Evolutionary conservation across 2,113 vertebrate species (phyloP).

Genomic region (Casuarius casuarius): DNA sequence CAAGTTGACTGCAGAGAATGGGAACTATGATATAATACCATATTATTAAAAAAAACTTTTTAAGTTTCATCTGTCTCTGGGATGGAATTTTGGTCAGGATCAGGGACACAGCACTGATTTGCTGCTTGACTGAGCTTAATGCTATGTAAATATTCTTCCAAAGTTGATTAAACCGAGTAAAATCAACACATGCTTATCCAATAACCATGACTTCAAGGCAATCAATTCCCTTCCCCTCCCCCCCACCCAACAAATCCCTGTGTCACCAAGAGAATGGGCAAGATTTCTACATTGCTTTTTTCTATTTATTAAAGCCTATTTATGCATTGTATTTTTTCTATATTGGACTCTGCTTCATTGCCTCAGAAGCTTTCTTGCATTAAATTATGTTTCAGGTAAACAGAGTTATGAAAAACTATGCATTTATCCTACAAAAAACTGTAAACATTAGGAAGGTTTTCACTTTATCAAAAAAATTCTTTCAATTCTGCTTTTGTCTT

Average conservation of each 20-base stretch:
- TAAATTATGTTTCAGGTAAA: background rate
- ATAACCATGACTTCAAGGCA: background rate
- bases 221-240: background rate
- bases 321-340: background rate
- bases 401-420: background rate
- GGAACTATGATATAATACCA: background rate
- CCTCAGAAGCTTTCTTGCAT: background rate
- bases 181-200: constrained; percentile 8
- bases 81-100: background rate
- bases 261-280: background rate
- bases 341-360: background rate
- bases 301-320: background rate
- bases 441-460: background rate
- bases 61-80: background rate
- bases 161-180: constrained; percentile 3
- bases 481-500: background rate
- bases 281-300: background rate
- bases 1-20: background rate
- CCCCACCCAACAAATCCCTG: background rate
- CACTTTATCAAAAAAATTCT: background rate
- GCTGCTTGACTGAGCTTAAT: background rate
- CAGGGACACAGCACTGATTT: background rate
- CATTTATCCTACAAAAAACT: background rate
- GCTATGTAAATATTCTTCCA: background rate
- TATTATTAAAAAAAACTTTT: too few relatives aligned